phyloP scores from a whole-genome alignment of 1,140 invertebrate species.

The Homarus americanus region DNA sequence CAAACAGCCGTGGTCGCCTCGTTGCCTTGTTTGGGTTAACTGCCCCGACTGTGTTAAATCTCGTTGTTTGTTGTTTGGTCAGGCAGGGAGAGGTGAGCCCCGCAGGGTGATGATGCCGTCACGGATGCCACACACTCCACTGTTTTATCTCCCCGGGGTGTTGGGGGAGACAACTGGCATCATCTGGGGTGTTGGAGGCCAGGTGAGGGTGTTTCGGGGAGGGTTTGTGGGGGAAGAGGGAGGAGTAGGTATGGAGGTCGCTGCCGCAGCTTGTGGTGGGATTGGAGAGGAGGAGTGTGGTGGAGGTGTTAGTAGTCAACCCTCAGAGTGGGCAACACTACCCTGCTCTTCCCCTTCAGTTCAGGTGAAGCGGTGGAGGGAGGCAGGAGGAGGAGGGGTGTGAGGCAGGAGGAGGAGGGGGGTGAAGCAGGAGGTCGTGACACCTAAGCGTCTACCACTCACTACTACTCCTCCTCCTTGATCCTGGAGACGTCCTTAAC shows the following conservation, averaged over 20 bases:
- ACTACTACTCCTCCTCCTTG: not conserved
- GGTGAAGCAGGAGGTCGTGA: conserved; percentile 17
- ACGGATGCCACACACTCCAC: too few species aligned
- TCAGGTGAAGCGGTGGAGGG: conserved; percentile 28
- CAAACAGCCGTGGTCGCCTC: not conserved
- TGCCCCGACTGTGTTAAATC: conserved; percentile 2
- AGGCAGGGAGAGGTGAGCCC: conserved; percentile 13
- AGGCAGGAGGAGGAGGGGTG: not conserved
- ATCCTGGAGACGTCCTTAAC: not conserved
- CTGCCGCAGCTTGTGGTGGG: too few species aligned
- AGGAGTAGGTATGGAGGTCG: not conserved
- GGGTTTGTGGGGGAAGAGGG: not conserved
- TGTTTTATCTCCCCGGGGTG: not conserved
- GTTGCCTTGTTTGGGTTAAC: conserved; percentile 19
- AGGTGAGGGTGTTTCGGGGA: too few species aligned
- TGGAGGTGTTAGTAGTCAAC: not conserved
- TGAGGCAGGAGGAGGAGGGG: not conserved
- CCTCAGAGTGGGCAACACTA: conserved; percentile 25
- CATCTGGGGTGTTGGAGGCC: too few species aligned
- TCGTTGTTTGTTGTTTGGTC: conserved; percentile 34
- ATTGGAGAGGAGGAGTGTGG: too few species aligned
- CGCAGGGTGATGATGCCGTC: not conserved
- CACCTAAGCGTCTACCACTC: not conserved
- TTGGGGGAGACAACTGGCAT: not conserved
- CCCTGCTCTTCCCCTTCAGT: conserved; percentile 30